Evolutionary conservation across 2,113 vertebrate species (phyloP).

Genomic region (Zapornia atra): DNA sequence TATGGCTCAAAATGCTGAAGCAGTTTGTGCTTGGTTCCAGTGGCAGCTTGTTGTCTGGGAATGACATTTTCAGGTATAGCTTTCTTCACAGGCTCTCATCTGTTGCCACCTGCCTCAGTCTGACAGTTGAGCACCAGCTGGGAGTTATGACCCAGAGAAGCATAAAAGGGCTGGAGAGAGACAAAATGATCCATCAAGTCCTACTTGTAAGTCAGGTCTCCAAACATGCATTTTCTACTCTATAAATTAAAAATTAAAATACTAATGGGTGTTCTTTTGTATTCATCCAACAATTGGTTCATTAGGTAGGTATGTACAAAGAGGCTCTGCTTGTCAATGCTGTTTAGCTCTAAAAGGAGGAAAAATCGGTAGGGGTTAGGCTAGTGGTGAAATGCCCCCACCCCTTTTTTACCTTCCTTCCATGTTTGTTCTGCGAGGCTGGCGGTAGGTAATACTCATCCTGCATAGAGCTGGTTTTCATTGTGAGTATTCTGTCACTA

Average conservation of each 20-base stretch:
- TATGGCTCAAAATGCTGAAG: neutral
- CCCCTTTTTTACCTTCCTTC: conserved; percentile 61
- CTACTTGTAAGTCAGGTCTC: conserved; percentile 38
- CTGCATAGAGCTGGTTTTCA: conserved; percentile 64
- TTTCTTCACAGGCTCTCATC: conserved; percentile 9
- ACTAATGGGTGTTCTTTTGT: conserved; percentile 56
- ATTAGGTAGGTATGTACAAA: conserved; percentile 67
- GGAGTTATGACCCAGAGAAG: neutral
- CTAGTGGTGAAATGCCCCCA: conserved; percentile 32
- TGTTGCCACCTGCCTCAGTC: conserved; percentile 4
- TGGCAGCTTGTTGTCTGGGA: conserved; percentile 1
- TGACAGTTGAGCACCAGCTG: conserved; percentile 60
- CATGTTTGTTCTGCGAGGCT: conserved; percentile 40
- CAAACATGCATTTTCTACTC: conserved; percentile 45
- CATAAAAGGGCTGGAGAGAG: neutral
- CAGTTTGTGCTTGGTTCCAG: neutral
- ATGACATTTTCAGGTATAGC: conserved; percentile 40
- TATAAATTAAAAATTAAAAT: conserved; percentile 62
- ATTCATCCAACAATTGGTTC: conserved; percentile 40
- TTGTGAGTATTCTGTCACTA: conserved; percentile 70
- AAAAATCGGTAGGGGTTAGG: conserved; percentile 45
- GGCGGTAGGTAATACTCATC: conserved; percentile 72
- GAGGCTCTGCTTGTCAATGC: conserved; percentile 48
- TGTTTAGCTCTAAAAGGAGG: conserved; percentile 56
- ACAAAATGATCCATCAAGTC: conserved; percentile 43